Base-by-base conservation (phyloP, 2,888 invertebrate species). In the Sinhomidia bicolor region DNA sequence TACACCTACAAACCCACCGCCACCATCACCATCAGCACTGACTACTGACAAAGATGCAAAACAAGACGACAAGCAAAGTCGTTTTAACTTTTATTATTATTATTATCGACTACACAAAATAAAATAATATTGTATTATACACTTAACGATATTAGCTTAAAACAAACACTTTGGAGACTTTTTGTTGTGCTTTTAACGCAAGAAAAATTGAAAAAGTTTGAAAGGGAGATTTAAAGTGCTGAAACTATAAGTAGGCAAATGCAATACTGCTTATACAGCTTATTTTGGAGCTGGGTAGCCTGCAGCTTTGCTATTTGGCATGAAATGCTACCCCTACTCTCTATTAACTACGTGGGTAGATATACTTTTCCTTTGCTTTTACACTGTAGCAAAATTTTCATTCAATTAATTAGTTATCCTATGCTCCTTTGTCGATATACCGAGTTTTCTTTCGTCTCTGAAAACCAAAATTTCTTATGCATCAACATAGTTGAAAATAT, bases 141-240 rank as follows among this genome's bases (percentile, higher is more conserved):
- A 12, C 14, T 62, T 14, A 57, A 17, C 36, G 12, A 26, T 54
- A 44, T 44, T 51, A 60, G 62, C 29, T 36, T 36, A 36, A 36
- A 36, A 62, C 74, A 71, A 29, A 44, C 76, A 68, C 17, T 20
- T 20, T 1, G 20, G n/a, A 78, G 32, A 60, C 78, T 51, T 79
- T 36, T 2, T 44, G 10, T 12, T 79, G 4, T 62, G 41, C 57
- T 60, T 5, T 60, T 57, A 32, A 36, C 20, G 36, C 14, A 41
- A n/a, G 29, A 47, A 81, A 74, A 86, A 86, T 57, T 54, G 54
- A 20, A 47, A 74, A 87, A 87, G 71, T 80, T 80, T 20, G 26
- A 32, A 10, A 36, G 36, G 23, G 23, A 74, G 74, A 1, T 74
- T 74, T 47, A 44, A 74, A 74, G 44, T 74, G 1, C 41, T 44